These are phyloP conservation scores for Strix aluco DNA, from an alignment of 2,113 vertebrate genomes.

Conservation along the genomic window DNA sequence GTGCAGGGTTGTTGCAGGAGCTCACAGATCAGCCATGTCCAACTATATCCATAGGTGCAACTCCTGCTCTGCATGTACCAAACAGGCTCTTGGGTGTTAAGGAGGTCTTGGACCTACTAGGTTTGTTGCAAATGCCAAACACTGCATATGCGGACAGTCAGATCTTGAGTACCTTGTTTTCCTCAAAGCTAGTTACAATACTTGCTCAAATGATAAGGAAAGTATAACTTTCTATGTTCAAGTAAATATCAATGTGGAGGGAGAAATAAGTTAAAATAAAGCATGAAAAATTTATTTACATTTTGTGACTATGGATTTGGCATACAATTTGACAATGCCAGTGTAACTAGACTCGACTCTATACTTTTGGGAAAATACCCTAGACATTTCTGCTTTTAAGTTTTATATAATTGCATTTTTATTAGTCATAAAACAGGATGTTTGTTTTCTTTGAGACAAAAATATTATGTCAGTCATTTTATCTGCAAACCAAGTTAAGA, in stretches of 20 bases:
- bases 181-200: neutral
- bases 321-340: neutral
- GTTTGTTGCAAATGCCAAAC: neutral
- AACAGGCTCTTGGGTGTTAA: neutral
- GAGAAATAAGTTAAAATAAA: neutral
- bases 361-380: neutral
- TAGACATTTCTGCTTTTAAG: neutral
- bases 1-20: neutral
- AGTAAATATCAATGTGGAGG: neutral
- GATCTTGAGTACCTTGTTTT: neutral
- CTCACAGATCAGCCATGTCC: neutral
- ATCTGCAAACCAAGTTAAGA: neutral
- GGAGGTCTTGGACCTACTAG: neutral
- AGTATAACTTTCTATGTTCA: neutral
- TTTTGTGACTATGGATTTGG: neutral
- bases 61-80: neutral
- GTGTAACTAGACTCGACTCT: neutral
- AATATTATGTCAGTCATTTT: neutral
- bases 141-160: rapidly evolving
- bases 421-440: neutral
- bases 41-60: neutral
- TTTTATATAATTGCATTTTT: neutral
- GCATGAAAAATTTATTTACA: neutral
- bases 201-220: neutral
- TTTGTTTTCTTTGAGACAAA: neutral